These are phyloP conservation scores for Channallabes apus DNA, from an alignment of 2,797 vertebrate species.

Conservation along the genomic window DNA sequence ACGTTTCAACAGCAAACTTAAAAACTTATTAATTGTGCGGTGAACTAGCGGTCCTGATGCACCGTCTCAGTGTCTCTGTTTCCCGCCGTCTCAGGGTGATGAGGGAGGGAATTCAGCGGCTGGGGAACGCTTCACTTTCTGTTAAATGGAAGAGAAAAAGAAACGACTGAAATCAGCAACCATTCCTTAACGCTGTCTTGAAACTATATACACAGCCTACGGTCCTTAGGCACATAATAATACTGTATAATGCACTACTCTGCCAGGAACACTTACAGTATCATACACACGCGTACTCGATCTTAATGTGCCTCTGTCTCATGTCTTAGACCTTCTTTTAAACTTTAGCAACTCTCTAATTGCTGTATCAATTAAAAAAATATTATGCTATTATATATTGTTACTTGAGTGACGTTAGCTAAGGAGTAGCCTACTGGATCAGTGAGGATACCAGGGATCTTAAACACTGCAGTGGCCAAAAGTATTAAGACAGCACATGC, in stretches of 20 bases:
- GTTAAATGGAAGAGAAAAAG: not conserved
- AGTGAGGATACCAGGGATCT: not conserved
- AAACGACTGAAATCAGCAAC: not conserved
- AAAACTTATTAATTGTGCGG: slow-evolving; percentile 11
- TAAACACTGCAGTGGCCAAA: not conserved
- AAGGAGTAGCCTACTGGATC: not conserved
- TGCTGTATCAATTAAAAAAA: not conserved
- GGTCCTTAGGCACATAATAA: not conserved
- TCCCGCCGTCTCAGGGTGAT: slow-evolving; percentile 24
- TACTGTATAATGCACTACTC: not conserved
- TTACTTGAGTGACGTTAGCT: not conserved
- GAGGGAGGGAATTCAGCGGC: not conserved
- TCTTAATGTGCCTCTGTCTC: not conserved
- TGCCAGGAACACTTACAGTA: not conserved
- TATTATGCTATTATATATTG: not conserved
- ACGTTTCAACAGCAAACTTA: slow-evolving; percentile 13
- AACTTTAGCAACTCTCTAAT: not conserved
- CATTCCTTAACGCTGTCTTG: not conserved
- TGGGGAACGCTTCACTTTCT: slow-evolving; percentile 37
- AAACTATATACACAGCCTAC: not conserved
- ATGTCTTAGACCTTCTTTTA: not conserved
- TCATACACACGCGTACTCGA: too few relatives aligned
- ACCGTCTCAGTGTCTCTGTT: not conserved
- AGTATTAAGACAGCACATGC: too few relatives aligned
- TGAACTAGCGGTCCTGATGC: not conserved